Percentiles rank a stretch among this genome's conserved stretches.
phyloP scores from a whole-genome alignment of 2,113 vertebrate species.

The Phrynosoma blainvillii region DNA sequence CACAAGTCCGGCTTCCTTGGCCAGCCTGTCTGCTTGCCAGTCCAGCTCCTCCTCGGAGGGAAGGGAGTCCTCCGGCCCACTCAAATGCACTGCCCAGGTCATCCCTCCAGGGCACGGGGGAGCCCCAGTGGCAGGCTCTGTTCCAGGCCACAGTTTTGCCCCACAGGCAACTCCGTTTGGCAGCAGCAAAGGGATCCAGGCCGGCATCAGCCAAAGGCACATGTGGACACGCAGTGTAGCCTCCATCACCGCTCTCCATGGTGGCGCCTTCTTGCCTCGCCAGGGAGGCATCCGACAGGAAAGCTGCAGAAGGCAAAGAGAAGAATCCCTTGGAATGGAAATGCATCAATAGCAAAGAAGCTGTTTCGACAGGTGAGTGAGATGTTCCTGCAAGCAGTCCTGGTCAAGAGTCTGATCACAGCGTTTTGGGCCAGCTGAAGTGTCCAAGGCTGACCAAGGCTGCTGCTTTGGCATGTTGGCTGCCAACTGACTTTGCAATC shows the following conservation, averaged over 20 bases:
- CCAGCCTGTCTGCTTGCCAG: constrained; percentile 79
- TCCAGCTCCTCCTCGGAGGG: constrained; percentile 63
- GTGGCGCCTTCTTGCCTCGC: constrained; percentile 61
- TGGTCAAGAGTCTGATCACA: no score
- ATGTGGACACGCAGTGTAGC: constrained; percentile 51
- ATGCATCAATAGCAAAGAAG: no score
- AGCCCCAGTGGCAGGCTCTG: constrained; percentile 12
- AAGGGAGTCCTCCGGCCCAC: constrained; percentile 21
- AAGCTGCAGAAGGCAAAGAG: constrained; percentile 49
- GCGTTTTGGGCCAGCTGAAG: no score
- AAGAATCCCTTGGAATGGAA: not conserved
- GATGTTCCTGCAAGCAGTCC: no score
- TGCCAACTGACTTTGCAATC: no score
- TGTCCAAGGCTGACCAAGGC: no score
- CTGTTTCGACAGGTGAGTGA: no score
- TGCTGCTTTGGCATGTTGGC: no score
- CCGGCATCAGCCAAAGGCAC: constrained; percentile 68
- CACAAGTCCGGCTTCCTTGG: constrained; percentile 81
- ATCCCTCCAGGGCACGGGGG: constrained; percentile 47
- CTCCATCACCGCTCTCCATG: constrained; percentile 69
- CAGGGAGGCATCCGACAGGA: constrained; percentile 76
- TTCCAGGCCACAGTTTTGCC: not conserved
- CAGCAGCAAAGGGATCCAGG: constrained; percentile 52
- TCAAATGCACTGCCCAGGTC: constrained; percentile 88
- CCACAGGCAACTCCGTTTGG: fast-evolving